A percentile compares a stretch with the other conserved stretches of the same genome.
Conservation (phyloP, 2,888 invertebrate genomes). For the Celastrina argiolus region DNA sequence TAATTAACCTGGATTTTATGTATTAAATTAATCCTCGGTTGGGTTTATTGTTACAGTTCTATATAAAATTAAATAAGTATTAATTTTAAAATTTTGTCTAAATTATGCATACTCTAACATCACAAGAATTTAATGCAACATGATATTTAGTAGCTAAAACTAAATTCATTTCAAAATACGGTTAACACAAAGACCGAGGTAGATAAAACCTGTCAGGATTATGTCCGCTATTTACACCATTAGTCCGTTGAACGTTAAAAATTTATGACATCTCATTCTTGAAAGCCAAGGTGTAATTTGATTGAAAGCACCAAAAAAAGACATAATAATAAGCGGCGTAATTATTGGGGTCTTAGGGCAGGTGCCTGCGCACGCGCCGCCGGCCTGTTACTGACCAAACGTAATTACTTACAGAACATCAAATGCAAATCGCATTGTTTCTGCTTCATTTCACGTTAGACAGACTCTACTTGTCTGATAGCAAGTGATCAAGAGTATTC, state of each 20-base stretch:
- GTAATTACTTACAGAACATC: constrained; percentile 45
- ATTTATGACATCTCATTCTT: constrained; percentile 75
- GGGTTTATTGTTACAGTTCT: too few relatives aligned
- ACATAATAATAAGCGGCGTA: constrained; percentile 76
- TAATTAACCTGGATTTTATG: too few relatives aligned
- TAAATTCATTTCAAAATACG: constrained; percentile 21
- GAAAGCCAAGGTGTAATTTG: constrained; percentile 75
- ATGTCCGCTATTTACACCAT: constrained; percentile 58
- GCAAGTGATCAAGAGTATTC: too few relatives aligned
- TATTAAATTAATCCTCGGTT: too few relatives aligned
- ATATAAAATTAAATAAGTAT: too few relatives aligned
- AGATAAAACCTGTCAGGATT: constrained; percentile 32
- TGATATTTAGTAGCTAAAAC: background rate
- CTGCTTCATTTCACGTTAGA: background rate
- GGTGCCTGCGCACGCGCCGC: constrained; percentile 64
- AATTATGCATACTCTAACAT: too few relatives aligned
- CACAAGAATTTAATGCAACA: background rate
- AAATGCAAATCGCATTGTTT: constrained; percentile 30
- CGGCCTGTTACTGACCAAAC: constrained; percentile 46
- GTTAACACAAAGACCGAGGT: constrained; percentile 33
- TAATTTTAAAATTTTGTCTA: too few relatives aligned
- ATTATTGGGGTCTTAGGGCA: constrained; percentile 71
- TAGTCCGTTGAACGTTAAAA: constrained; percentile 52
- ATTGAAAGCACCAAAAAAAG: constrained; percentile 78
- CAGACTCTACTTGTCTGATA: background rate